Evolutionary conservation across 2,113 vertebrate species (phyloP), one percentile per base, ranked within the genome.

Genomic region (Butastur rufipennis): DNA sequence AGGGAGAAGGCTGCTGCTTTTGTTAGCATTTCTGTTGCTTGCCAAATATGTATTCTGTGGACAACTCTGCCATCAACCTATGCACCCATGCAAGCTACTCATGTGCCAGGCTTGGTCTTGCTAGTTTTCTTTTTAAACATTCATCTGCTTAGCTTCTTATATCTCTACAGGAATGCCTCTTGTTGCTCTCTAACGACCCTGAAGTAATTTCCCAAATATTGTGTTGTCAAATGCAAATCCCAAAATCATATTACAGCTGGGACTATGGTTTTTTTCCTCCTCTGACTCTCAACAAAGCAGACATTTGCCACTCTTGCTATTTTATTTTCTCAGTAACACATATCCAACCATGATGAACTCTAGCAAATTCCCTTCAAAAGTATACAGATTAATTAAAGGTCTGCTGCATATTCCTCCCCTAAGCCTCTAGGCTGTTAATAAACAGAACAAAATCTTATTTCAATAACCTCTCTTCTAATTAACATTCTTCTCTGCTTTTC

Each of bases 331-430:
- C 74, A n/a, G 19, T 40, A 85, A 55, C 32, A 34, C 53, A 34
- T 26, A 68, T 7, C 17, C 15, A 11, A 40, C 34, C 18, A 7
- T 62, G 78, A 75, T 13, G 45, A 85, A 82, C 45, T 89, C 53
- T 16, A 66, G 53, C n/a, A 91, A 90, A 91, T 83, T 83, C 59
- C 42, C 45, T 66, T 62, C 74, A 67, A 78, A 80, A 79, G 11
- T 43, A 63, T 50, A 48, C 16, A 71, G 75, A 68, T 95, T 96
- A 96, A 96, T 96, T 95, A 94, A 96, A 95, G 31, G 42, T 50
- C 70, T 63, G 56, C 13, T 84, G 15, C 17, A 19, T 29, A 65
- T 68, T 59, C 58, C 36, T 78, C 42, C 27, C 21, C 38, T 56
- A 77, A 95, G 87, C 75, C 88, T 88, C n/a, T 48, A 78, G 85